Base-by-base conservation (phyloP, 2,888 invertebrate genomes). In the Cepaea hortensis region DNA sequence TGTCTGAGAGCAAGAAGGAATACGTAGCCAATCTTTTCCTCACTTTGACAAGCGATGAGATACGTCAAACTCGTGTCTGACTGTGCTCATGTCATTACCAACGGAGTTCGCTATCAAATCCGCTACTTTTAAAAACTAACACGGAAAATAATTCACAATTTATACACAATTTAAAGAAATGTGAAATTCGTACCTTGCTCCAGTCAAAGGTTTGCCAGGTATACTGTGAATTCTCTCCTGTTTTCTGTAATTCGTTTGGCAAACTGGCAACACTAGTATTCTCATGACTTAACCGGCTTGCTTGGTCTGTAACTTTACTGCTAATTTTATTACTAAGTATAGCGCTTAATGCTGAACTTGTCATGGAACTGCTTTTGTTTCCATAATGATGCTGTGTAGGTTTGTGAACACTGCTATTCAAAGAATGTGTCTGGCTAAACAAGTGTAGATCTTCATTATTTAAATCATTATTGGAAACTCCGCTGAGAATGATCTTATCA, bases 101-200 rank as follows among this genome's bases (percentile, higher is more conserved):
- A 35, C 35, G 35, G 35, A 35, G 35, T 35, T 35, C 35, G 35
- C 35, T 35, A 35, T 35, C 35, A 35, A 35, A 35, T 35, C 1
- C 35, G 35, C 1, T 35, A 35, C 35, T 35, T 35, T 35, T 35
- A 35, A 35, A 35, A 35, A 35, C 35, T 35, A 35, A 35, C 35
- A 35, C 35, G 0, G 35, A 35, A 35, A 35, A 35, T 35, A 35
- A 35, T 35, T 35, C 35, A 35, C 35, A 35, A 35, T 35, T 35
- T 35, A 35, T 35, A 35, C 35, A 35, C 35, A 35, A 13, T 3
- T 35, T 75, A 46, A 20, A 23, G 15, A 20, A n/a, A 4, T n/a
- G 13, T 11, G 3, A 75, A n/a, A n/a, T 18, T 61, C 84, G 85
- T 84, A 91, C 91, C 87, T 89, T 83, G 20, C 88, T 88, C 89